These are phyloP conservation scores for Sturmia bella DNA, from an alignment of 2,888 invertebrate species.

Conservation along the genomic window DNA sequence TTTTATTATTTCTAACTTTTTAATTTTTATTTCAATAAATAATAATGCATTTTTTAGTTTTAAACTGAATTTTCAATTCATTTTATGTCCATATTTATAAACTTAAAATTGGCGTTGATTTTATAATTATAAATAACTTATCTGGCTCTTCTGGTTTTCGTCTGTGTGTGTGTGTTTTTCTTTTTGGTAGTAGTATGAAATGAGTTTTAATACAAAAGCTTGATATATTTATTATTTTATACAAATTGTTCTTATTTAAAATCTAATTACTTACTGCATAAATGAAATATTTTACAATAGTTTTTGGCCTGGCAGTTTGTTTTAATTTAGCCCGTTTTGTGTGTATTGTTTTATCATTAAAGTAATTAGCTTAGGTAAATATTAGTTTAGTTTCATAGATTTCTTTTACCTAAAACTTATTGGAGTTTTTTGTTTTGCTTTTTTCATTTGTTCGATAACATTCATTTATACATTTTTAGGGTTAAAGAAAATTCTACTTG, in stretches of 20 bases:
- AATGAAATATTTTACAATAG: slow-evolving; percentile 74
- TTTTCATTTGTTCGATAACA: slow-evolving; percentile 64
- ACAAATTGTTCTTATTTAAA: slow-evolving; percentile 49
- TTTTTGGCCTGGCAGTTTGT: slow-evolving; percentile 59
- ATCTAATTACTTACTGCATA: slow-evolving; percentile 41
- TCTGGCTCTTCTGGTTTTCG: slow-evolving; percentile 63
- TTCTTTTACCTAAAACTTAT: slow-evolving; percentile 69
- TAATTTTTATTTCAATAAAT: slow-evolving; percentile 36
- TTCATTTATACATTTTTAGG: slow-evolving; percentile 66
- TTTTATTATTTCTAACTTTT: slow-evolving; percentile 53
- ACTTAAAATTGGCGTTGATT: slow-evolving; percentile 77
- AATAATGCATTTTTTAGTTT: slow-evolving; percentile 17
- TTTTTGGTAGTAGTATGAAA: slow-evolving; percentile 72
- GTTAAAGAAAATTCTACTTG: slow-evolving; percentile 48
- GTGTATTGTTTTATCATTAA: slow-evolving; percentile 70
- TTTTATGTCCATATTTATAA: slow-evolving; percentile 56
- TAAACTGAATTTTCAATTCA: slow-evolving; percentile 67
- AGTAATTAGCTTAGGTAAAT: slow-evolving; percentile 43
- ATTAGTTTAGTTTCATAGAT: slow-evolving; percentile 46
- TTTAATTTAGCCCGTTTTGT: slow-evolving; percentile 54
- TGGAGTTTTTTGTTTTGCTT: slow-evolving; percentile 66
- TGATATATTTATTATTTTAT: slow-evolving; percentile 68
- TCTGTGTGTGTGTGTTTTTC: slow-evolving; percentile 73
- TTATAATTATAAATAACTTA: slow-evolving; percentile 73
- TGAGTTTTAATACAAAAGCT: slow-evolving; percentile 78